phyloP scores from a whole-genome alignment of 2,888 invertebrate species.

The Argynnis bischoffii region DNA sequence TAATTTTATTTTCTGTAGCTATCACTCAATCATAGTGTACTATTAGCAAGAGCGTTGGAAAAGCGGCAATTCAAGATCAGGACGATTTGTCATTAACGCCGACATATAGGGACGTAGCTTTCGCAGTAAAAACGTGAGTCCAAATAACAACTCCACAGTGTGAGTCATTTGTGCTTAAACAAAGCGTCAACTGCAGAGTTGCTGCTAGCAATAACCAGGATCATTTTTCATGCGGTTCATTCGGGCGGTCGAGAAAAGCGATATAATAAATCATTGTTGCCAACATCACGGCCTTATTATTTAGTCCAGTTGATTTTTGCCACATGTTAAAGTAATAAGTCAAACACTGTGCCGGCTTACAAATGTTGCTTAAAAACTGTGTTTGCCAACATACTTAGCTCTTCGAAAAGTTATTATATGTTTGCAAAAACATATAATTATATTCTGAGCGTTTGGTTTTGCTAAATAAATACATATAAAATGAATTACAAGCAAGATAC shows the following conservation, averaged over 20 bases:
- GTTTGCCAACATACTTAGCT: too few relatives aligned
- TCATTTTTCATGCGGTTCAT: conserved; percentile 82
- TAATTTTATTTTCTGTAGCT: neutral
- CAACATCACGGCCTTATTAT: conserved; percentile 78
- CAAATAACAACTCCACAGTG: conserved; percentile 75
- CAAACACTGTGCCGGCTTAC: conserved; percentile 33
- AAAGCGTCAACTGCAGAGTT: conserved; percentile 81
- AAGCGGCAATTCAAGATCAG: conserved; percentile 11
- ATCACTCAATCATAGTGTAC: neutral
- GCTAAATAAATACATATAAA: too few relatives aligned
- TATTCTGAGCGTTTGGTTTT: too few relatives aligned
- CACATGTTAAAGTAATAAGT: conserved; percentile 61
- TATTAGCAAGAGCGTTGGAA: neutral
- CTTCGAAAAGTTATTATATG: too few relatives aligned
- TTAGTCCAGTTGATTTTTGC: conserved; percentile 75
- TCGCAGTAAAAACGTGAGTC: conserved; percentile 46
- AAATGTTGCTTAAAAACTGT: conserved; percentile 9
- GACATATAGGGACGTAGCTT: conserved; percentile 37
- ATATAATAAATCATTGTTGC: conserved; percentile 81
- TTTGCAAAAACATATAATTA: too few relatives aligned
- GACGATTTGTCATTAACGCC: conserved; percentile 60
- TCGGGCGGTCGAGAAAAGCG: conserved; percentile 78
- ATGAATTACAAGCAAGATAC: too few relatives aligned
- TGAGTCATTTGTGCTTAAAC: conserved; percentile 81
- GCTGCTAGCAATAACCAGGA: conserved; percentile 77